phyloP scores from a whole-genome alignment of 2,888 invertebrate species.

The Neelides folsomi region DNA sequence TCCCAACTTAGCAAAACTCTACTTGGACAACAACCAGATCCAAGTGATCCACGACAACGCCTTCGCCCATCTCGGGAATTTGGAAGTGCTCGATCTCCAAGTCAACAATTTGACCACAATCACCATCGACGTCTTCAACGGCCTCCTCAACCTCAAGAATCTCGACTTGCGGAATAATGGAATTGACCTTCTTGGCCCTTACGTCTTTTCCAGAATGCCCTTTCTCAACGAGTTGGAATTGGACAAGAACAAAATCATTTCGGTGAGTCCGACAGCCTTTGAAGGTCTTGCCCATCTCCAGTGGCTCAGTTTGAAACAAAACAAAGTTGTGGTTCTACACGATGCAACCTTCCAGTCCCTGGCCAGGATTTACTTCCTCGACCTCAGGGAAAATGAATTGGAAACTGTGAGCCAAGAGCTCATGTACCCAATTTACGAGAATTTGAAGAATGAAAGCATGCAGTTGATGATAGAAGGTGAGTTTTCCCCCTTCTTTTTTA shows the following conservation, averaged over 20 bases:
- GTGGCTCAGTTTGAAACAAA: constrained; percentile 59
- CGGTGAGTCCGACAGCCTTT: constrained; percentile 62
- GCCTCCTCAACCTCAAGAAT: constrained; percentile 56
- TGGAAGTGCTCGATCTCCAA: constrained; percentile 40
- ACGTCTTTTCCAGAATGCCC: constrained; percentile 65
- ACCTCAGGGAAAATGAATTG: constrained; percentile 62
- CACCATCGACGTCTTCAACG: constrained; percentile 62
- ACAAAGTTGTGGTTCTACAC: constrained; percentile 57
- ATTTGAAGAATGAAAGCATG: constrained; percentile 57
- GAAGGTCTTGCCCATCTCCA: constrained; percentile 58
- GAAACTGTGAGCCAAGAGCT: constrained; percentile 63
- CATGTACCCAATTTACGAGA: constrained; percentile 61
- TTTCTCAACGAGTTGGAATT: constrained; percentile 57
- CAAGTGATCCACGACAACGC: constrained; percentile 34
- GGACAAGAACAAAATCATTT: constrained; percentile 44
- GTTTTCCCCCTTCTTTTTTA: constrained; percentile 35
- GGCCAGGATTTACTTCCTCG: constrained; percentile 56
- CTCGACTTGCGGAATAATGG: constrained; percentile 61
- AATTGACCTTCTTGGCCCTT: constrained; percentile 62
- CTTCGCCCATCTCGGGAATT: constrained; percentile 31
- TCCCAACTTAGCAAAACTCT: constrained; percentile 44
- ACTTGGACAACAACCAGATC: constrained; percentile 33
- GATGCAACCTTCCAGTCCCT: constrained; percentile 60
- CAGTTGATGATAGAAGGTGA: constrained; percentile 65
- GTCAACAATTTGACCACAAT: constrained; percentile 51